phyloP scores from a whole-genome alignment of 2,797 vertebrate genomes.

The Platalea minor region DNA sequence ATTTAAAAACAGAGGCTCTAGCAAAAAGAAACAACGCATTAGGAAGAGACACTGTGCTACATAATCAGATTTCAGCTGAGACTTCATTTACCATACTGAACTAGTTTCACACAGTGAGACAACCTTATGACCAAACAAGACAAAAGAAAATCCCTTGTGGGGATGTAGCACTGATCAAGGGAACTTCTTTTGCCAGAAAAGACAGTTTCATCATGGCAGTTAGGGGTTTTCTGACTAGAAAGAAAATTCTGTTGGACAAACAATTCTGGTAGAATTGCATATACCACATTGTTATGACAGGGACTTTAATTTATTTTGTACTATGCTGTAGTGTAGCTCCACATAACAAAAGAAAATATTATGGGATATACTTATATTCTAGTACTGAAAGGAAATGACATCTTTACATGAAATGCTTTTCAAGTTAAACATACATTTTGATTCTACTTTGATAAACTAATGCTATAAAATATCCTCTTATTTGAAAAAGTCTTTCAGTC shows the following conservation, averaged over 20 bases:
- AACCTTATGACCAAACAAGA: constrained; percentile 11
- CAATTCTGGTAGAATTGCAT: constrained; percentile 34
- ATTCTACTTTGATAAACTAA: constrained; percentile 49
- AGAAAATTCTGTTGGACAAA: constrained; percentile 58
- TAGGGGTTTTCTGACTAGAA: constrained; percentile 31
- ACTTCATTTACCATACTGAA: constrained; percentile 4
- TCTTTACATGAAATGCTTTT: constrained; percentile 23
- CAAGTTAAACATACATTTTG: neutral
- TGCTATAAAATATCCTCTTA: constrained; percentile 29
- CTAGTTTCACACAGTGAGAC: constrained; percentile 21
- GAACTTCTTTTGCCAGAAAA: constrained; percentile 31
- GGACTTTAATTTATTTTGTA: constrained; percentile 47
- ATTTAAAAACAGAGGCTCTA: neutral
- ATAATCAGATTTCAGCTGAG: neutral
- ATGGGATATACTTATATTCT: neutral
- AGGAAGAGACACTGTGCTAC: neutral
- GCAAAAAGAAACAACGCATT: neutral
- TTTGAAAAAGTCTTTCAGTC: neutral
- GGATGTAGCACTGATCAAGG: constrained; percentile 21
- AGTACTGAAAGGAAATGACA: constrained; percentile 12
- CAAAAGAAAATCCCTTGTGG: constrained; percentile 26
- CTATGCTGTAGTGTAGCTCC: neutral
- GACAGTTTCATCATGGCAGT: constrained; percentile 32
- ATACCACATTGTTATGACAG: constrained; percentile 49
- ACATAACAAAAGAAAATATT: constrained; percentile 48